Percentiles rank a stretch among this genome's conserved stretches.
Evolutionary conservation across 2,113 vertebrate genomes (phyloP).

Genomic region (Mesitornis unicolor): DNA sequence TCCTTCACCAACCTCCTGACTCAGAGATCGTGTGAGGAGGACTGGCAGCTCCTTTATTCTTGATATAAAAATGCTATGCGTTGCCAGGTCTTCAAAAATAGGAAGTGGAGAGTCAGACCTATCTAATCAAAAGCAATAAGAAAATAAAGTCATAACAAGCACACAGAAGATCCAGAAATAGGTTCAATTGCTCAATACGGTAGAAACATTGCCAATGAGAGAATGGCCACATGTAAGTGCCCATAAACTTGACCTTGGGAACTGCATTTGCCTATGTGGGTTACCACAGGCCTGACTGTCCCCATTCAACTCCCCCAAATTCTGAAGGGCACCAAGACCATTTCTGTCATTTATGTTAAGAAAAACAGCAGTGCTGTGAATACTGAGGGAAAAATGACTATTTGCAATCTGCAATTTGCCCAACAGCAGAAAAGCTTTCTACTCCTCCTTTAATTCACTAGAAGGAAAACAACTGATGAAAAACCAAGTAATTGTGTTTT

Average conservation of each 20-base stretch:
- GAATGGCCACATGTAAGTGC: not conserved
- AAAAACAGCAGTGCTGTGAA: not conserved
- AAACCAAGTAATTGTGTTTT: not conserved
- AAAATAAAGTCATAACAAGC: not conserved
- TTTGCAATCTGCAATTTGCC: not conserved
- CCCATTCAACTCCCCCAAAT: not conserved
- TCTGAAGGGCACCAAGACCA: not conserved
- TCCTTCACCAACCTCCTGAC: not conserved
- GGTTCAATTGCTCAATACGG: not conserved
- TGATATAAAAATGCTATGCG: not conserved
- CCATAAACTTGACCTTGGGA: not conserved
- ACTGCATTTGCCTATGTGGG: not conserved
- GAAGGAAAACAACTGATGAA: not conserved
- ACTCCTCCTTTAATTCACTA: not conserved
- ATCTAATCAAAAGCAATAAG: not conserved
- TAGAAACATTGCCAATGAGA: not conserved
- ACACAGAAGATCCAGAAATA: not conserved
- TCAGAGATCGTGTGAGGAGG: not conserved
- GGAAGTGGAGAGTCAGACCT: not conserved
- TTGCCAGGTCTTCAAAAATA: not conserved
- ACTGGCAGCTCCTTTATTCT: not conserved
- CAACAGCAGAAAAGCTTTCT: not conserved
- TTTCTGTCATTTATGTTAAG: not conserved
- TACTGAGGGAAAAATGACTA: not conserved
- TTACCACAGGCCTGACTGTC: not conserved